Evolutionary conservation across 1,140 invertebrate genomes (phyloP), one percentile per base, ranked within the genome.

Genomic region (Drosophila varians): DNA sequence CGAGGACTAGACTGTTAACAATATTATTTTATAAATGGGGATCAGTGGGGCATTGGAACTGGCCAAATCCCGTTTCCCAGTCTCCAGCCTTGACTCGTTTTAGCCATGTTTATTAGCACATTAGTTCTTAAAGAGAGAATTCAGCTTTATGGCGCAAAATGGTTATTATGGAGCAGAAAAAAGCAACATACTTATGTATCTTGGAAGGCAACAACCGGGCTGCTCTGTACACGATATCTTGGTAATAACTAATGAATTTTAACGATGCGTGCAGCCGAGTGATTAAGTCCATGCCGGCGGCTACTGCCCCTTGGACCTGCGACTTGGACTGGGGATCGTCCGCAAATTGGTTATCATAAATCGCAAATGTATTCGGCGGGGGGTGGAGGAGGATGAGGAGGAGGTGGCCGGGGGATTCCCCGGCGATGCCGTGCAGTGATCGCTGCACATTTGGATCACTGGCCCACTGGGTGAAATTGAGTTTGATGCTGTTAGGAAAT

Each of bases 381-480:
- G 7, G 21, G 21, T 21, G 0, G 31, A 9, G 45, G 42, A 2
- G 16, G 18, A 16, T 11, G 11, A 12, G 31, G 18, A 6, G 11
- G 38, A 28, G 21, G 4, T 11, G 28, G 11, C 9, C 12, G 5
- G 68, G 68, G 23, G 31, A 36, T 46, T 72, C 45, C 56, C 42
- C 38, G 57, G 21, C 57, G 57, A 73, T 73, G 69, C 57, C 58
- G 71, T 74, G 28, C 16, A 45, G 21, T 48, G 69, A 56, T 74
- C 53, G 72, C 36, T 89, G 87, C 80, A 79, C 87, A 90, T 90
- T 87, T 87, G 73, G 87, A 72, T 62, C 88, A 90, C 21, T 90
- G 76, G 87, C 76, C 87, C 82, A 89, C 49, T 90, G 77, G 88
- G 87, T 90, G 87, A 90, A 90, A 90, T 87, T 87, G 87, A 90